Evolutionary conservation across 2,888 invertebrate species (phyloP), one percentile per base, ranked within the genome.

Genomic region (Mythimna impura): DNA sequence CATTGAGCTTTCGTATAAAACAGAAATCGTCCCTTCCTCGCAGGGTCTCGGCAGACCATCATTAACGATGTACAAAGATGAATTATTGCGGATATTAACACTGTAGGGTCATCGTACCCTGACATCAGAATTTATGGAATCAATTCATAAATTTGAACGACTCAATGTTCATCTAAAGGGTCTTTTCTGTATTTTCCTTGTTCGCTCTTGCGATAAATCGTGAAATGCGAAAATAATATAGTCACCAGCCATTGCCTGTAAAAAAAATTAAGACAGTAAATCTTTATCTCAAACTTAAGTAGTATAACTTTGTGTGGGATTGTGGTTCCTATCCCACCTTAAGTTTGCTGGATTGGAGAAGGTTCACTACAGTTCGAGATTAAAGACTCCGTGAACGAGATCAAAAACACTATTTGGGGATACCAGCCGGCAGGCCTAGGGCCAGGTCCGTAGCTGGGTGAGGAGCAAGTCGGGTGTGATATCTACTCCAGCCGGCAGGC

Each of bases 71-170:
- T 70, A 72, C 58, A 61, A 64, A 71, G 73, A 87, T 80, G 71
- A 85, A 80, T 77, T 74, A 76, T 83, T 64, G 54, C 65, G 60
- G 60, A 75, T 81, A 76, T 85, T 73, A 82, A 61, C 65, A 68
- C 64, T 61, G 36, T 36, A 36, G 58, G 72, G 73, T 71, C 70
- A 70, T 60, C 43, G 55, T 70, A 60, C 64, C 36, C 40, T 36
- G 22, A 3, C 25, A 40, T 36, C 20, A 40, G 55, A 71, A 67
- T 81, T 81, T 68, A 68, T 65, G 66, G 62, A 73, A 65, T 52
- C 57, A 14, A 66, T 76, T 82, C 20, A 57, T 71, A 58, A 71
- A 73, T 61, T 58, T 52, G 47, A 58, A 71, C 34, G 22, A 76
- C 25, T n/a, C 25, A 54, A 34, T 47, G 30, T 64, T 43, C 10